Evolutionary conservation across 2,888 invertebrate species (phyloP).

Genomic region (Linyphia triangularis): DNA sequence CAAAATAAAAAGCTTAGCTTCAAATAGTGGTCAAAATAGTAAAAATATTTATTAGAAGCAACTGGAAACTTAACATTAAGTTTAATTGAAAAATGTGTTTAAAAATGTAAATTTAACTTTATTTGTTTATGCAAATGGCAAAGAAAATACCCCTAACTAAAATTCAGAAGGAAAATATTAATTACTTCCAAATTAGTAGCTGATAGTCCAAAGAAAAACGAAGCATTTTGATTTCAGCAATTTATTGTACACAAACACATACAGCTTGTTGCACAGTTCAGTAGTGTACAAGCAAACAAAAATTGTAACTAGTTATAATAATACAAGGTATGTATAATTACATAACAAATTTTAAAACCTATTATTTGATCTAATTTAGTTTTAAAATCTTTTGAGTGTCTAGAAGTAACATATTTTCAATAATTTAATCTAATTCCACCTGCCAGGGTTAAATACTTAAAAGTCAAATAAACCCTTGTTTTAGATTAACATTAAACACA

Average conservation of each 20-base stretch:
- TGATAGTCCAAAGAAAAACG: conserved; percentile 15
- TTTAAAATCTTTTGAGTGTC: conserved; percentile 15
- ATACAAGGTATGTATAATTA: conserved; percentile 47
- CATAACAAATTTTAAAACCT: conserved; percentile 65
- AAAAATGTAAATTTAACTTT: background rate
- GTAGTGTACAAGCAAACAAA: conserved; percentile 69
- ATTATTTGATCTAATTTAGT: conserved; percentile 46
- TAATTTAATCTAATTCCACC: conserved; percentile 10
- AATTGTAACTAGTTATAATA: conserved; percentile 69
- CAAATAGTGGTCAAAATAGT: background rate
- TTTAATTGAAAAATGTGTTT: background rate
- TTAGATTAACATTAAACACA: background rate
- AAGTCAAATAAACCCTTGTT: conserved; percentile 6
- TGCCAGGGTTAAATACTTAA: background rate
- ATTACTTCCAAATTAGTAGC: no score
- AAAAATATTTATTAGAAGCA: background rate
- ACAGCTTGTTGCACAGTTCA: conserved; percentile 70
- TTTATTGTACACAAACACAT: conserved; percentile 73
- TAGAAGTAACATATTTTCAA: conserved; percentile 40
- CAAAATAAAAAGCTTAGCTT: background rate
- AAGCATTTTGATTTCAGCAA: conserved; percentile 62
- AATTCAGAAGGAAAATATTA: no score
- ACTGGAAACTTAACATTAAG: background rate
- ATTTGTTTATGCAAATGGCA: no score
- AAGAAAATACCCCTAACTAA: no score